Conservation (phyloP, 2,888 invertebrate species). For the Drosophila percnosoma region DNA sequence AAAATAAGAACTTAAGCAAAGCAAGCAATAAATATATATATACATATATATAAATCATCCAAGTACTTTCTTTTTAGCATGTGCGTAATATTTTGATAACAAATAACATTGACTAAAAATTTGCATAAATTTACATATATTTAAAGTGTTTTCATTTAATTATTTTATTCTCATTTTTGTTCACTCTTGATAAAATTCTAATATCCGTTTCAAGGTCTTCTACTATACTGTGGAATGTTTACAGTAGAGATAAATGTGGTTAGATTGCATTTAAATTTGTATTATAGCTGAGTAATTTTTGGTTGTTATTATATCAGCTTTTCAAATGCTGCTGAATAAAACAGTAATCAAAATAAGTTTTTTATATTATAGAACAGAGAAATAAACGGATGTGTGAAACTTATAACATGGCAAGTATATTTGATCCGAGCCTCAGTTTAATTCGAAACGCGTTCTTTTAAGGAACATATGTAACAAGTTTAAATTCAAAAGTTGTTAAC, state of each 20-base stretch:
- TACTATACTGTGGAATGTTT: background rate
- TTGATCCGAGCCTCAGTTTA: constrained; percentile 11
- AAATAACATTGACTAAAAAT: background rate
- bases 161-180: background rate
- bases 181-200: background rate
- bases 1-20: background rate
- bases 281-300: background rate
- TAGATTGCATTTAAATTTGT: background rate
- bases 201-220: constrained; percentile 13
- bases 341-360: background rate
- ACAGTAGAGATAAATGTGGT: background rate
- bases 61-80: background rate
- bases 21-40: background rate
- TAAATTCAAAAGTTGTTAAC: background rate
- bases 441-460: constrained; percentile 9
- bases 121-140: background rate
- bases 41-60: too few relatives aligned
- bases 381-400: constrained; percentile 25
- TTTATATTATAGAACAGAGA: background rate
- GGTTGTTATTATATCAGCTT: background rate
- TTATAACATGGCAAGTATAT: background rate
- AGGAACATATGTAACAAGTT: too few relatives aligned
- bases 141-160: background rate
- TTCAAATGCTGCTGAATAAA: background rate
- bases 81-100: background rate